Percentiles rank a stretch among this genome's conserved stretches.
Conservation (phyloP, 2,113 vertebrate species). For the Lichenostomus cassidix region DNA sequence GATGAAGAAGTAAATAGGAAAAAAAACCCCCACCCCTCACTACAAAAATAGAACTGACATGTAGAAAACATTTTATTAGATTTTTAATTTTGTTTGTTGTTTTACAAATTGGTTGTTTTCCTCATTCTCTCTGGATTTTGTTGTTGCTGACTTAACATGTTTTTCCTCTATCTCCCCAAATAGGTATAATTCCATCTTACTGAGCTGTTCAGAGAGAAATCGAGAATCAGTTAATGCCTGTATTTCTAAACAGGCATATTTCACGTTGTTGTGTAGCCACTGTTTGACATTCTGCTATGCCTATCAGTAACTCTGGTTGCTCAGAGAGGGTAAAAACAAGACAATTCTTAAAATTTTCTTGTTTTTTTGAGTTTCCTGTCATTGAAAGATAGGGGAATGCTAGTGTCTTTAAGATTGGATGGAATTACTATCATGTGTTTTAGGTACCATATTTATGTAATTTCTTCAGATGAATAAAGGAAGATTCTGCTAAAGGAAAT, state of each 20-base stretch:
- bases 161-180: background rate
- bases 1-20: background rate
- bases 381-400: background rate
- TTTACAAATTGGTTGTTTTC: background rate
- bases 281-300: background rate
- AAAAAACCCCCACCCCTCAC: rapidly evolving
- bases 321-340: background rate
- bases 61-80: background rate
- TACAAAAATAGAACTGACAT: background rate
- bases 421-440: background rate
- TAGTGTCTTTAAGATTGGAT: background rate
- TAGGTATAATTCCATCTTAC: background rate
- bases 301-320: background rate
- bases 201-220: background rate
- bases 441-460: background rate
- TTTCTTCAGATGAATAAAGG: background rate
- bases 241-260: background rate
- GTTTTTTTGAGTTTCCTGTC: background rate
- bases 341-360: background rate
- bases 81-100: background rate
- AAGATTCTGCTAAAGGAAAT: background rate
- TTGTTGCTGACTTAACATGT: background rate
- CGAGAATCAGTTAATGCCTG: background rate
- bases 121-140: background rate
- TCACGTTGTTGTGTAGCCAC: background rate